Base-by-base conservation (phyloP, 2,888 invertebrate species). In the Scaeva pyrastri region DNA sequence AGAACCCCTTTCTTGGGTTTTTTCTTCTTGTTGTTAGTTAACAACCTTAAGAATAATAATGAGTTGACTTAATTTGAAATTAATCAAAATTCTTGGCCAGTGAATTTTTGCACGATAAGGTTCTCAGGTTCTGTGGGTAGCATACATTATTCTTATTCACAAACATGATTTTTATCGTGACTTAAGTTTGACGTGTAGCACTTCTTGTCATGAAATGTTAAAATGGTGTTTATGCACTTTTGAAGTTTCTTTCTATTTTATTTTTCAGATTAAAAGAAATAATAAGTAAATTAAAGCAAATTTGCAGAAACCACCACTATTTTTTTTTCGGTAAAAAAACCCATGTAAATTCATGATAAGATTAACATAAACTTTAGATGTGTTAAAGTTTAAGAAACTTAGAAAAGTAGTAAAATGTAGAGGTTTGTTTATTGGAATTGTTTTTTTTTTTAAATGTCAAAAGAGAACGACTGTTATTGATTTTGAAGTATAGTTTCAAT, bases 11-110 rank as follows among this genome's bases (percentile, higher is more conserved):
- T 3, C 7, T n/a, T 41, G 11, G 12, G 41, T 10, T 26, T 1
- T 39, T 58, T 16, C 39, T 19, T 19, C 31, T 31, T 14, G 36
- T 1, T n/a, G n/a, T n/a, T n/a, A n/a, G n/a, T n/a, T 66, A 19
- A 19, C 41, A 62, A 66, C n/a, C 12, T 64, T 14, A 23, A 8
- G 14, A 21, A 55, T n/a, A 6, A 56, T 60, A 43, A 64, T 39
- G 16, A 60, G 10, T 19, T 50, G 48, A 66, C 48, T 66, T 66
- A 66, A 48, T 66, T 66, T 48, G 19, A 36, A 48, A 48, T 66
- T 48, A 48, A 66, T 66, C 48, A 66, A 48, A 48, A 48, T 31
- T 31, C 45, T 66, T 66, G 31, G 14, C 3, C 48, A 66, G 12
- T 45, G 14, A 19, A 31, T 66, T 48, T 19, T 31, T 23, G 2